Evolutionary conservation across 2,797 vertebrate species (phyloP).

Genomic region (Synaphobranchus kaupii): DNA sequence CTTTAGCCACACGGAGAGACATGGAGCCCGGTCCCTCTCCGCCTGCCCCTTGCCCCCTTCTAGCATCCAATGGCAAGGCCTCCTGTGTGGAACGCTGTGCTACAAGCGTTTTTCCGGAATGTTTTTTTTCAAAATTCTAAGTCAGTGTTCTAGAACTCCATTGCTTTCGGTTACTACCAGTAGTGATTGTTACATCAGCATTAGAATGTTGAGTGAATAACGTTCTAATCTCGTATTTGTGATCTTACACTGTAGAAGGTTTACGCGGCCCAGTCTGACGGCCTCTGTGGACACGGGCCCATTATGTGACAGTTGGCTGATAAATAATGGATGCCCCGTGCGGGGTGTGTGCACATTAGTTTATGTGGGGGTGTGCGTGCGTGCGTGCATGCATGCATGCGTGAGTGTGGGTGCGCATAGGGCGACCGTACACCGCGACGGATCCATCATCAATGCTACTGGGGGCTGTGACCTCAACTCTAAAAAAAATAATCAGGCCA

Average conservation of each 20-base stretch:
- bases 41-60: background rate
- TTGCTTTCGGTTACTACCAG: too few species aligned
- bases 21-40: background rate
- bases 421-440: constrained; percentile 28
- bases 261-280: constrained; percentile 53
- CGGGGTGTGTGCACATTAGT: constrained; percentile 40
- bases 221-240: too few species aligned
- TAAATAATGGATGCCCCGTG: constrained; percentile 69
- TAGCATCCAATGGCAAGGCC: background rate
- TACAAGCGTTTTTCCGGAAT: background rate
- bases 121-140: too few species aligned
- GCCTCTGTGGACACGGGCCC: constrained; percentile 58
- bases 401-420: background rate
- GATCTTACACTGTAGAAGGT: too few species aligned
- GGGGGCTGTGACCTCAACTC: background rate
- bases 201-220: too few species aligned
- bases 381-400: background rate
- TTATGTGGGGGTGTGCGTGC: constrained; percentile 37
- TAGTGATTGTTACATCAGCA: too few species aligned
- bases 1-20: background rate
- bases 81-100: background rate
- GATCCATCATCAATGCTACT: constrained; percentile 9
- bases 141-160: too few species aligned
- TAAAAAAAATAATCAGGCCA: background rate
- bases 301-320: constrained; percentile 71